Conservation (phyloP, 1,140 invertebrate species). For the Brachystomella parvula region DNA sequence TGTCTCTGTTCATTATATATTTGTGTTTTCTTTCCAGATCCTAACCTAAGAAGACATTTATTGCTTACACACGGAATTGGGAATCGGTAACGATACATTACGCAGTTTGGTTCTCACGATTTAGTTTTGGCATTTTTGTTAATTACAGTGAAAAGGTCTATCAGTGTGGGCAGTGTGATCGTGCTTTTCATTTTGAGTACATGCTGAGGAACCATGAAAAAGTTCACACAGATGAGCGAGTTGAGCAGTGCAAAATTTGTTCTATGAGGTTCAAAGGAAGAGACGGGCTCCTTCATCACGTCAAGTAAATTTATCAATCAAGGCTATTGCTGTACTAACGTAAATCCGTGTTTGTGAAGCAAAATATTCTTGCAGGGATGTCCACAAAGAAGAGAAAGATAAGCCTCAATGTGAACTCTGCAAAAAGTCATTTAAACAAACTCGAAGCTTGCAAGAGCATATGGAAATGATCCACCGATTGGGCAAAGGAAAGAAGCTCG, state of each 20-base stretch:
- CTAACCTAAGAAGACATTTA: not conserved
- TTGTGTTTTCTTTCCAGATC: not conserved
- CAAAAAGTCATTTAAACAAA: not conserved
- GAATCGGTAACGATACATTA: not conserved
- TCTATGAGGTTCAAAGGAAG: constrained; percentile 1
- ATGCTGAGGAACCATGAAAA: not conserved
- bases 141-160: not conserved
- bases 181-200: not conserved
- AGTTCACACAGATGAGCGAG: not conserved
- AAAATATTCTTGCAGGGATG: not conserved
- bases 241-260: not conserved
- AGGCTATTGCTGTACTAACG: not conserved
- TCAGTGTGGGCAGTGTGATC: not conserved
- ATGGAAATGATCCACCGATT: not conserved
- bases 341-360: not conserved
- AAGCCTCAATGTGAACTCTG: not conserved
- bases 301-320: not conserved
- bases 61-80: not conserved
- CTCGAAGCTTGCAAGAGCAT: not conserved
- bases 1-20: not conserved
- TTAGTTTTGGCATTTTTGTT: constrained; percentile 1
- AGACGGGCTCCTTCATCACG: not conserved
- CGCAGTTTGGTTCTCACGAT: not conserved
- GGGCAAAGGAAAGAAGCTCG: not conserved
- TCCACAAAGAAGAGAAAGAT: not conserved